Base-by-base conservation (phyloP, 2,797 vertebrate species). In the Tragopan temminckii region DNA sequence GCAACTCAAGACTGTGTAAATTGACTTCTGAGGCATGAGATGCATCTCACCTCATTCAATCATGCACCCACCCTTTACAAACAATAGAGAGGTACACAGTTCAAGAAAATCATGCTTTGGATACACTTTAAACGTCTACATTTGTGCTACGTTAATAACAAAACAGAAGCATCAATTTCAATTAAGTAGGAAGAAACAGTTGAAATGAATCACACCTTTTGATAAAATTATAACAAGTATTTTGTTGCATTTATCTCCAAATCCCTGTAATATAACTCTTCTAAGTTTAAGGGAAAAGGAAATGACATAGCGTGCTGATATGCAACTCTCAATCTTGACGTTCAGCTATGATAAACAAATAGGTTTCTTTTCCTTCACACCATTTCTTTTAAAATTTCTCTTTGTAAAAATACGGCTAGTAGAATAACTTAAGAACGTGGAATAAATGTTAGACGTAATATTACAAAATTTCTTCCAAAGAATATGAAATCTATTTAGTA, bases 301-400 rank as follows among this genome's bases (percentile, higher is more conserved):
- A 71, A 62, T 77, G 20, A 55, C 1, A 7, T 42, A 74, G 7
- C 1, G 0, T 43, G 18, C 43, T 2, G 1, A 55, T 38, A 87
- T 7, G 5, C 19, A 48, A 53, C 9, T 42, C 25, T 7, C 6
- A 46, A 43, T 78, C 46, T 31, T 83, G 27, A 74, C 63, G 33
- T 52, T 57, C 24, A 83, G 36, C 20, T 69, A 53, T 13, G 1
- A 52, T 35, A 42, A 21, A 79, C 11, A 58, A n/a, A 59, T 33
- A 33, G 8, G 7, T 38, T 42, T 13, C 6, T 50, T 80, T 63
- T 53, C 25, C 23, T 48, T 48, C 7, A 48, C 46, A 48, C 25
- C 13, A 48, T 59, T 50, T 75, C 19, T 46, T 52, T 23, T 4
- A 69, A 43, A 52, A 21, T 33, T 3, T 63, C 7, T 50, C 19